Conservation (phyloP, 1,140 invertebrate genomes). For the Metopolophium dirhodum region DNA sequence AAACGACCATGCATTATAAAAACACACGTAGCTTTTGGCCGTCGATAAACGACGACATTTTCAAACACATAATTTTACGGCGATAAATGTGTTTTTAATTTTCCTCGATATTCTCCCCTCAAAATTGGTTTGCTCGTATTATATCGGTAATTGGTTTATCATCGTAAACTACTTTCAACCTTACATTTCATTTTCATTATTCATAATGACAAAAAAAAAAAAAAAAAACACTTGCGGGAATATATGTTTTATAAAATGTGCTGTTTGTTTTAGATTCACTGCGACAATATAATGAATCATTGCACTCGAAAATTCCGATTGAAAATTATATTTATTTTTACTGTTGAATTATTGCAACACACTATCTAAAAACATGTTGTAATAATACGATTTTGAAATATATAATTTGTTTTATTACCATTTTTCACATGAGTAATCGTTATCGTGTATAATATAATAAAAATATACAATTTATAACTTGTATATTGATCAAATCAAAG, state of each 20-base stretch:
- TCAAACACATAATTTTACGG: not conserved
- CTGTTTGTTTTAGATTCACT: not conserved
- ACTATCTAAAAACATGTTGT: not conserved
- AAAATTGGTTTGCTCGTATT: not conserved
- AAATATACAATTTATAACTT: not conserved
- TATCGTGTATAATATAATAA: not conserved
- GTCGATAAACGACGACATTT: not conserved
- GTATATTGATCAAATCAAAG: not conserved
- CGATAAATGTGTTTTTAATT: constrained; percentile 11
- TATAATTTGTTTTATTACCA: not conserved
- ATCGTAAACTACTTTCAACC: not conserved
- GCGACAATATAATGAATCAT: not conserved
- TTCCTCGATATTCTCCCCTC: not conserved
- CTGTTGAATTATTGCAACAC: not conserved
- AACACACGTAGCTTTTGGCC: not conserved
- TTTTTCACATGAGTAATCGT: not conserved
- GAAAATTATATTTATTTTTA: not conserved
- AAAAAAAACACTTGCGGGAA: not conserved
- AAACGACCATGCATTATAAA: not conserved
- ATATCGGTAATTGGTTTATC: not conserved
- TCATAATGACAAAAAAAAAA: not conserved
- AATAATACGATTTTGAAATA: not conserved
- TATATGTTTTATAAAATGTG: not conserved
- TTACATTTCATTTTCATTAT: not conserved
- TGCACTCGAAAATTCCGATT: not conserved